Evolutionary conservation across 2,113 vertebrate genomes (phyloP), one percentile per base, ranked within the genome.

Genomic region (Oncorhynchus keta): DNA sequence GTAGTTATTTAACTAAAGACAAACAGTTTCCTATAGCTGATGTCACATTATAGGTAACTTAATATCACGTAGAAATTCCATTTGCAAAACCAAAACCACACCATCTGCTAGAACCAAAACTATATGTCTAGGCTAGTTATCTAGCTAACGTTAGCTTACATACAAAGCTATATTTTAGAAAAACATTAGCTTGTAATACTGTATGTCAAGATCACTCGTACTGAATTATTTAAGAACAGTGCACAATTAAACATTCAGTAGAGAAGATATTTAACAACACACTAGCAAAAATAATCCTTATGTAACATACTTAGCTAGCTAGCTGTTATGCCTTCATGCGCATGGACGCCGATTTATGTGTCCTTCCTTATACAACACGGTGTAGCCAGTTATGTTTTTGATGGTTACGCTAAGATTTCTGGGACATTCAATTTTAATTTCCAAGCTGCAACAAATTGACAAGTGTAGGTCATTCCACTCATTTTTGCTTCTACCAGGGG

Each of bases 291-390:
- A 55, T 26, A 68, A 22, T 18, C 5, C 4, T 51, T 32, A n/a
- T 35, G 8, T 28, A 20, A 69, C 57, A 45, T 24, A 16, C 26
- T 28, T 45, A 26, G 24, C 9, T 57, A 26, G 24, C 9, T 57
- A 51, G 16, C 18, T 32, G 67, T 3, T 68, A 62, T n/a, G 26
- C 26, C 65, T 30, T 66, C 62, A 28, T 14, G 6, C 14, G 51
- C 28, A 35, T 12, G 11, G 5, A 18, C 16, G 28, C 20, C 6
- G 28, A n/a, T 2, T 70, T 75, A 72, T 70, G 49, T 45, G 66
- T 59, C 71, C 79, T 85, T 85, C 74, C 72, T 85, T 74, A 74
- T 28, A 72, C 69, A 80, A 70, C 77, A 62, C 65, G 28, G 35
- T 4, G 59, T 20, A 68, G 6, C 48, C 48, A 76, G 4, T 26